Base-by-base conservation (phyloP, 2,797 vertebrate genomes). In the Bradypodion pumilum region DNA sequence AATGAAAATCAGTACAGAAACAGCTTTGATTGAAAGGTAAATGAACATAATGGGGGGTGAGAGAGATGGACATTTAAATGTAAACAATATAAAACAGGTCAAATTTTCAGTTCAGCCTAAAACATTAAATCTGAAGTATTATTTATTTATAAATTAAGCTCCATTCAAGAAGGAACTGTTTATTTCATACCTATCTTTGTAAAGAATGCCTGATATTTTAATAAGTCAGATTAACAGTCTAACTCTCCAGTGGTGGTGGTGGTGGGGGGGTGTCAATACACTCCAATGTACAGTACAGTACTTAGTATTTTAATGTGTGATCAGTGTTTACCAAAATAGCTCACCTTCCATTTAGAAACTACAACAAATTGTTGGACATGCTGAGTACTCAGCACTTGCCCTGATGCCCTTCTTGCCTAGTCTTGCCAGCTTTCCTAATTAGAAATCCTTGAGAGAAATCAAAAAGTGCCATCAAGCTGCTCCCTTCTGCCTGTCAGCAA, bases 1-100 rank as follows among this genome's bases (percentile, higher is more conserved):
- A 72, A 83, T 91, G 52, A 91, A 90, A 65, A 87, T 83, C 72
- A 88, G 89, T 76, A 70, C 80, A 92, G 89, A 91, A 79, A 87
- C 13, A 83, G 81, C 81, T 63, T 62, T 85, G 80, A 42, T 87
- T 44, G 87, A 89, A 87, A 79, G 80, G 56, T 60, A 59, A 69
- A 60, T 27, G 85, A 87, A 90, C 80, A 85, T 7, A n/a, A n/a
- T n/a, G n/a, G n/a, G n/a, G 37, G 27, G 27, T 59, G 81, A 86
- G 87, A 90, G 78, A 37, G 86, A 2, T 25, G 44, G 69, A 80
- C 19, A 56, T 86, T 93, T 87, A 85, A 69, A 86, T 90, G 73
- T 87, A 72, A 78, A 81, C 40, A 84, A 89, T 90, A 90, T 81
- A 92, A 90, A 90, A 76, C 35, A 82, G 6, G 68, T 91, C 62